Conservation (phyloP, 2,888 invertebrate genomes). For the Rotaria sp. region DNA sequence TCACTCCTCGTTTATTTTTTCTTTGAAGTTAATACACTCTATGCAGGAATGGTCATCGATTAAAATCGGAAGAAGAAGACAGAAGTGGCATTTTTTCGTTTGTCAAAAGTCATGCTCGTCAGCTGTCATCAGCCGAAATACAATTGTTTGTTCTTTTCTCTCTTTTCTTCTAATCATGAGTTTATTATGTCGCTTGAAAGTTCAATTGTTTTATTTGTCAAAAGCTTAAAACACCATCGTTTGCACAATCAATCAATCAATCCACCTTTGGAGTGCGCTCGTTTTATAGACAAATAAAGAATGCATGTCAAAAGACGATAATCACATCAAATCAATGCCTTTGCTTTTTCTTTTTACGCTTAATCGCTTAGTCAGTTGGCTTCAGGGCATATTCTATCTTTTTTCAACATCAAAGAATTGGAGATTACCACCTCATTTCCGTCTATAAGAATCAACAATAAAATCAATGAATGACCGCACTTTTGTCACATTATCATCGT, state of each 20-base stretch:
- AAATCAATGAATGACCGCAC: too few relatives aligned
- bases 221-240: not conserved
- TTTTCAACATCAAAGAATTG: too few relatives aligned
- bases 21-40: not conserved
- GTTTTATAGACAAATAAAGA: not conserved
- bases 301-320: conserved; percentile 14
- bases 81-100: not conserved
- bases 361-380: too few relatives aligned
- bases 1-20: not conserved
- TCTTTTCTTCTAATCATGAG: not conserved
- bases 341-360: not conserved
- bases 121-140: not conserved
- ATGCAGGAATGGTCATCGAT: not conserved
- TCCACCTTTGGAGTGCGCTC: not conserved
- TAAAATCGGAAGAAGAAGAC: not conserved
- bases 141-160: not conserved
- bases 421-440: too few relatives aligned
- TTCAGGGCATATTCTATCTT: too few relatives aligned
- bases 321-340: conserved; percentile 3
- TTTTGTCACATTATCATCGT: too few relatives aligned
- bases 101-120: not conserved
- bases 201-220: conserved; percentile 12
- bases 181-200: not conserved
- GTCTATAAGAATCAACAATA: too few relatives aligned
- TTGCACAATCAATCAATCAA: not conserved